phyloP scores from a whole-genome alignment of 2,113 vertebrate genomes.

The Neodontobutis hainanensis region DNA sequence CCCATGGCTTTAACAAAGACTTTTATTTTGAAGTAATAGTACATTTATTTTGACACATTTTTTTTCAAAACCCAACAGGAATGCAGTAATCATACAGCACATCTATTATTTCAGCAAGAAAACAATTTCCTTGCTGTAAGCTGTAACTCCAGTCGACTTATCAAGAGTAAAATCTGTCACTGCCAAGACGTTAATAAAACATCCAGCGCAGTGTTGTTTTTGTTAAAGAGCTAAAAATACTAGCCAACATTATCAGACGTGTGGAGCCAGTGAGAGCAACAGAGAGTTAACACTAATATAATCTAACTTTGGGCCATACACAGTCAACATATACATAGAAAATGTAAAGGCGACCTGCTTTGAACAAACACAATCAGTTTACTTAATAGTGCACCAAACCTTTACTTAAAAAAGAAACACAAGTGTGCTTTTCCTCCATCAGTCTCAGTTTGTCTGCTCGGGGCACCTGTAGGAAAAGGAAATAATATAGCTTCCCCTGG shows the following conservation, averaged over 20 bases:
- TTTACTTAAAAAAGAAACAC: no score
- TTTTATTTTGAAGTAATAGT: no score
- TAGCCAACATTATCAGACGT: constrained; percentile 5
- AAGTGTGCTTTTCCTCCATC: no score
- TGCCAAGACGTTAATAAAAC: neutral
- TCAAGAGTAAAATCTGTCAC: neutral
- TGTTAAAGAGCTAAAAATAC: constrained; percentile 2
- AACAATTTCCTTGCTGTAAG: constrained; percentile 1
- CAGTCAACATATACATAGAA: neutral
- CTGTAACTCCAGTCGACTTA: neutral
- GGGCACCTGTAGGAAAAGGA: no score
- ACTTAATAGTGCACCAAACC: no score
- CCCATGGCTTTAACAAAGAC: no score
- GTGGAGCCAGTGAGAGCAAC: constrained; percentile 17
- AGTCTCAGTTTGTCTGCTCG: no score
- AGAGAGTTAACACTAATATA: constrained; percentile 9
- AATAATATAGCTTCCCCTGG: no score
- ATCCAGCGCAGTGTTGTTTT: constrained; percentile 1
- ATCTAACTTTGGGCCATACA: neutral
- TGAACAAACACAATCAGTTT: no score
- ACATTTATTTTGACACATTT: neutral
- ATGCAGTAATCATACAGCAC: neutral
- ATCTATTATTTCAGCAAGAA: neutral
- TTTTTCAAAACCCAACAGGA: neutral
- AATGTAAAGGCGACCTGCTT: neutral